Conservation (phyloP, 2,888 invertebrate species). For the Drosophila seclusa region DNA sequence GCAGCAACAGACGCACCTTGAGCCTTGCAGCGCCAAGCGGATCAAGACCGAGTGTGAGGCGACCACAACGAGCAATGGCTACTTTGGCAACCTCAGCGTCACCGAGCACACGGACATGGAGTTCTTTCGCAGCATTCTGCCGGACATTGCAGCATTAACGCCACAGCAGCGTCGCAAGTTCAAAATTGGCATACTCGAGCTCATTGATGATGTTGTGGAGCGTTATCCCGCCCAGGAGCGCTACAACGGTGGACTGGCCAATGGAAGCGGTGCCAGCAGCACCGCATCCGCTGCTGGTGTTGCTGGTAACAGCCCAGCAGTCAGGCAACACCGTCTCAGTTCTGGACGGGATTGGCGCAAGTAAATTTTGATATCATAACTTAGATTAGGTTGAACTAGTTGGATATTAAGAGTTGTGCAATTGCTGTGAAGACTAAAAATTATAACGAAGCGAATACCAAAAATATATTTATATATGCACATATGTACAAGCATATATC, state of each 20-base stretch:
- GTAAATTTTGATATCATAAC: conserved; percentile 30
- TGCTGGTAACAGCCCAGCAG: conserved; percentile 15
- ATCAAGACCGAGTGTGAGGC: conserved; percentile 82
- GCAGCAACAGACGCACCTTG: conserved; percentile 47
- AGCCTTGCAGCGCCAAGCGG: conserved; percentile 67
- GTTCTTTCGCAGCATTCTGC: conserved; percentile 86
- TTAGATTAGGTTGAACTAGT: conserved; percentile 14
- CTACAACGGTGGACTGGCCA: conserved; percentile 49
- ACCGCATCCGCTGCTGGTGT: conserved; percentile 4
- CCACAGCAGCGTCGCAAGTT: conserved; percentile 86
- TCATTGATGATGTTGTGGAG: conserved; percentile 85
- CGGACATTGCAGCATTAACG: conserved; percentile 86
- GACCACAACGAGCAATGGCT: conserved; percentile 62
- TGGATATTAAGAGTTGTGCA: conserved; percentile 25
- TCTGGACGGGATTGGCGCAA: conserved; percentile 78
- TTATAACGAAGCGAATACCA: conserved; percentile 5
- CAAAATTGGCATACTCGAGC: conserved; percentile 86
- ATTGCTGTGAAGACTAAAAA: conserved; percentile 7
- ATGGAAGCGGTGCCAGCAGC: conserved; percentile 31
- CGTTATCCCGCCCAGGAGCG: conserved; percentile 78
- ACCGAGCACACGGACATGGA: conserved; percentile 83
- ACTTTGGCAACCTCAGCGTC: conserved; percentile 58
- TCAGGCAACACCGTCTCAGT: conserved; percentile 51
- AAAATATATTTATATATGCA: conserved; percentile 4
- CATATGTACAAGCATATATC: not conserved